phyloP scores from a whole-genome alignment of 1,140 invertebrate genomes.

The honey bee (Apis mellifera) region DNA sequence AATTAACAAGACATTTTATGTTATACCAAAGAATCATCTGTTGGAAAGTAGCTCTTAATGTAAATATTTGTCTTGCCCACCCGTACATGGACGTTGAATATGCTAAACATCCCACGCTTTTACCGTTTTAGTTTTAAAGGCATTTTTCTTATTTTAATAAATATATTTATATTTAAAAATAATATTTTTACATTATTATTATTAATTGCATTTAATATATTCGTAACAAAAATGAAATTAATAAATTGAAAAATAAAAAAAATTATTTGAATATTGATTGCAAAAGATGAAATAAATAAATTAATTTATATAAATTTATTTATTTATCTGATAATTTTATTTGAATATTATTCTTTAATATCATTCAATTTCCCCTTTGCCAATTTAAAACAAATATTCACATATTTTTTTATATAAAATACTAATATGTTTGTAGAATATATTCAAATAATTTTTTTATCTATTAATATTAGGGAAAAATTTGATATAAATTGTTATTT shows the following conservation, averaged over 20 bases:
- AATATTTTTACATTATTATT: not conserved
- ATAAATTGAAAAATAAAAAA: no score
- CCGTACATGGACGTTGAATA: constrained; percentile 3
- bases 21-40: constrained; percentile 6
- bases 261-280: no score
- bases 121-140: not conserved
- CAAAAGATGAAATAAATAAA: no score
- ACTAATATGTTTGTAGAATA: not conserved
- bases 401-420: not conserved
- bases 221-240: not conserved
- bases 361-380: no score
- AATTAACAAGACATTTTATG: constrained; percentile 11
- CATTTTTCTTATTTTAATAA: not conserved
- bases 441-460: not conserved
- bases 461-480: not conserved
- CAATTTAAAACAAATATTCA: no score
- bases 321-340: no score
- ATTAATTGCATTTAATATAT: not conserved
- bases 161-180: no score
- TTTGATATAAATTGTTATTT: not conserved
- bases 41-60: constrained; percentile 27
- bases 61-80: constrained; percentile 41
- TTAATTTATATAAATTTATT: no score
- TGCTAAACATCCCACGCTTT: constrained; percentile 18
- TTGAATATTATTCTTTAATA: no score